Evolutionary conservation across 1,140 invertebrate genomes (phyloP).

Genomic region (Microplitis mediator): DNA sequence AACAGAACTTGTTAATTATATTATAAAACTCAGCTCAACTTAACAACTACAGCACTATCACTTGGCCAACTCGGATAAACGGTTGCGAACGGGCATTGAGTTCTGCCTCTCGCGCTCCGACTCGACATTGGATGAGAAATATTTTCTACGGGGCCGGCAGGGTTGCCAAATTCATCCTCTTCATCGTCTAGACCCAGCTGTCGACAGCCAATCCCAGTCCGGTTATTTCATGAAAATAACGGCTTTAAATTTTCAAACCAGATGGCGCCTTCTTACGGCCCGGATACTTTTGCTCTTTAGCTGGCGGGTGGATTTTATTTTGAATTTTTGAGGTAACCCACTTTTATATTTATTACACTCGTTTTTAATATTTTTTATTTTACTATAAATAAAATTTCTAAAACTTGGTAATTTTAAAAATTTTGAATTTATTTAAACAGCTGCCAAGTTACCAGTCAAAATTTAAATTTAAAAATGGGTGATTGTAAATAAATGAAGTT

Average conservation of each 20-base stretch:
- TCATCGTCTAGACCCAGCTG: too few species aligned
- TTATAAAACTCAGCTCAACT: too few species aligned
- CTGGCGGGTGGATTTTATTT: neutral
- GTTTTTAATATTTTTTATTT: too few species aligned
- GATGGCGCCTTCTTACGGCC: neutral
- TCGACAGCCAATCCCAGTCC: neutral
- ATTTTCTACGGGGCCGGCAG: slow-evolving; percentile 47
- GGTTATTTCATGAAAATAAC: slow-evolving; percentile 2
- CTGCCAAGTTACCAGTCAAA: too few species aligned
- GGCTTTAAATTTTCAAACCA: neutral
- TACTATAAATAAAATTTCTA: too few species aligned
- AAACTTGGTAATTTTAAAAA: too few species aligned
- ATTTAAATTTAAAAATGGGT: too few species aligned
- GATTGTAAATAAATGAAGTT: too few species aligned
- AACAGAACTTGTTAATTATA: too few species aligned
- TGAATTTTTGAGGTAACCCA: neutral
- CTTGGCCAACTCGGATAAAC: slow-evolving; percentile 42
- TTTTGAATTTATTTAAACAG: too few species aligned
- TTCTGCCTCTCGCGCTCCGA: slow-evolving; percentile 46
- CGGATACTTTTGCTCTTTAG: too few species aligned
- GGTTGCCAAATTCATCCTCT: slow-evolving; percentile 37
- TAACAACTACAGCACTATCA: slow-evolving; percentile 32
- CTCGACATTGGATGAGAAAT: slow-evolving; percentile 42
- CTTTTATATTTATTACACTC: too few species aligned
- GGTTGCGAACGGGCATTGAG: slow-evolving; percentile 45